phyloP scores from a whole-genome alignment of 2,113 vertebrate species.

The Tetrao urogallus region DNA sequence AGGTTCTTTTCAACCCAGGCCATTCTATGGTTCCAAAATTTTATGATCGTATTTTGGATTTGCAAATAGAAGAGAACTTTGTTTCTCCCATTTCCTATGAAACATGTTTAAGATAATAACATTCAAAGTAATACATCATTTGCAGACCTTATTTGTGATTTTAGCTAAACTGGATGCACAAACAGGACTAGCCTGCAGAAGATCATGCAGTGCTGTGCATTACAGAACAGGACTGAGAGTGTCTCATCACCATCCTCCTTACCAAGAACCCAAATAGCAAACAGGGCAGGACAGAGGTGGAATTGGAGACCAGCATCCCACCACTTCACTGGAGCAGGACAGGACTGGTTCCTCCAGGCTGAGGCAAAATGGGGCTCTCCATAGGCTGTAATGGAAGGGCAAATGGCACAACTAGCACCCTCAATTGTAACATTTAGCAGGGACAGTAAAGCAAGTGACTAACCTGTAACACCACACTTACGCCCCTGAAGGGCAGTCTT shows the following conservation, averaged over 20 bases:
- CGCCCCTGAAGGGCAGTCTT: not conserved
- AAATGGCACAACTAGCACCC: fast-evolving
- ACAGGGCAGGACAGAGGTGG: not conserved
- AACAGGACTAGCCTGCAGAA: fast-evolving
- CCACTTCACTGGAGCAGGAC: not conserved
- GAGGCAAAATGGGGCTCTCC: not conserved
- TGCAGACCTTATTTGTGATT: not conserved
- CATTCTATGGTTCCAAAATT: too few species aligned
- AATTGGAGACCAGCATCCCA: not conserved
- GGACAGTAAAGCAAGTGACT: not conserved
- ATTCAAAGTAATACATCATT: not conserved
- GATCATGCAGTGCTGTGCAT: not conserved
- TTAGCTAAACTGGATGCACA: not conserved
- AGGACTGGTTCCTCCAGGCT: fast-evolving
- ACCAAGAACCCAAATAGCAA: fast-evolving
- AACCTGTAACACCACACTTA: not conserved
- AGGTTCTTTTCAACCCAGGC: too few species aligned
- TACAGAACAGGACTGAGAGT: fast-evolving
- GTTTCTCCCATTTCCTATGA: not conserved
- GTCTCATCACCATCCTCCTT: not conserved
- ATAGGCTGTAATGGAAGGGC: not conserved
- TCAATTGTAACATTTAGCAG: not conserved
- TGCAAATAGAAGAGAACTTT: not conserved
- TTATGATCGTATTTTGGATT: too few species aligned
- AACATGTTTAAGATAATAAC: not conserved